Conservation (phyloP, 2,113 vertebrate species). For the Indri indri region DNA sequence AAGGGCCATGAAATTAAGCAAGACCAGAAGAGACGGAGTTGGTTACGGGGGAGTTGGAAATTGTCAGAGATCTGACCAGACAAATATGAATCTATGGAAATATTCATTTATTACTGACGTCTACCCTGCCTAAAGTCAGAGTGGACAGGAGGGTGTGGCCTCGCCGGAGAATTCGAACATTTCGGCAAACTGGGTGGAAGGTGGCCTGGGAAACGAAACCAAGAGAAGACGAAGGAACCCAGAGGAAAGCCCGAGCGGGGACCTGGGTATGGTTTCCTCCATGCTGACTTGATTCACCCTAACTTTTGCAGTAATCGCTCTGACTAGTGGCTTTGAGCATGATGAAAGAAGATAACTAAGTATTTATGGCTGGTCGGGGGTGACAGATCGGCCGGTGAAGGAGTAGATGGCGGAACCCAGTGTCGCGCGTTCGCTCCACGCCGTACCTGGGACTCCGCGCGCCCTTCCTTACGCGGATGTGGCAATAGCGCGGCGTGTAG, state of each 20-base stretch:
- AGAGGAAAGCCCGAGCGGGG: slow-evolving; percentile 62
- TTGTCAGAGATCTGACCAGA: background rate
- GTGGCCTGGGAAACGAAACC: slow-evolving; percentile 49
- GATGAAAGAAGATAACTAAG: slow-evolving; percentile 81
- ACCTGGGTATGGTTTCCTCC: slow-evolving; percentile 59
- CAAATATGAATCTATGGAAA: background rate
- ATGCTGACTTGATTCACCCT: slow-evolving; percentile 67
- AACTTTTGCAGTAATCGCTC: slow-evolving; percentile 75
- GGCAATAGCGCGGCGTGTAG: slow-evolving; percentile 20
- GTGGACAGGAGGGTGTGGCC: background rate
- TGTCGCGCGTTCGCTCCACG: slow-evolving; percentile 44
- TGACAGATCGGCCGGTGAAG: slow-evolving; percentile 68
- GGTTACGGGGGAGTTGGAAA: background rate
- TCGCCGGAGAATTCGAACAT: background rate
- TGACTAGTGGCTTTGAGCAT: slow-evolving; percentile 73
- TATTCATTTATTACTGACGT: background rate
- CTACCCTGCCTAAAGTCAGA: background rate
- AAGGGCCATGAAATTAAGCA: background rate
- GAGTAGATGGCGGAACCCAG: slow-evolving; percentile 63
- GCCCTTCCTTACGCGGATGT: slow-evolving; percentile 59
- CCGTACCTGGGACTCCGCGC: slow-evolving; percentile 37
- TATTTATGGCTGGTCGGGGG: slow-evolving; percentile 78
- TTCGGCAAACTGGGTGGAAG: slow-evolving; percentile 10
- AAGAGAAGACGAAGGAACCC: slow-evolving; percentile 15
- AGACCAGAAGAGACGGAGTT: accelerated